These are phyloP conservation scores for Leptodactylus fallax DNA, from an alignment of 2,797 vertebrate genomes.

Conservation along the genomic window DNA sequence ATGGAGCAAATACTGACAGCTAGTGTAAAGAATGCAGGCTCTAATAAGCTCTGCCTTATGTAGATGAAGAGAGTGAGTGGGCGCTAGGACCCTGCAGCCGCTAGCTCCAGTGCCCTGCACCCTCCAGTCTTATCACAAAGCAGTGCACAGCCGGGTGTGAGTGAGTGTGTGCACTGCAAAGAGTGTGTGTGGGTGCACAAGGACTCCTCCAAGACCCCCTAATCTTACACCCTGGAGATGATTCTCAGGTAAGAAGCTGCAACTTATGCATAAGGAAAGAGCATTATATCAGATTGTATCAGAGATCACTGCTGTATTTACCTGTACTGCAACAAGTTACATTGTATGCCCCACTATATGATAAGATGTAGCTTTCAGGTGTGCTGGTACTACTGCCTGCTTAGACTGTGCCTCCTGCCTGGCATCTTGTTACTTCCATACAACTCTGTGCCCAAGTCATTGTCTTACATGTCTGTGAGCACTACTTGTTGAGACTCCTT, in stretches of 20 bases:
- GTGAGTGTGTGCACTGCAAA: conserved; percentile 41
- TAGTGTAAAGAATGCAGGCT: not conserved
- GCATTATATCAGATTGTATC: not conserved
- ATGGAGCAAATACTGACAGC: not conserved
- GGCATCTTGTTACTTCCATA: not conserved
- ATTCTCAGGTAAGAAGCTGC: conserved; percentile 54
- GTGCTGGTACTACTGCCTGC: not conserved
- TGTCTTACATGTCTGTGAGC: not conserved
- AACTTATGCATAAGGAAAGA: not conserved
- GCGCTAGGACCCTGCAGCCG: conserved; percentile 57
- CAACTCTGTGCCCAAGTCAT: not conserved
- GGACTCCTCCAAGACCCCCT: conserved; percentile 31
- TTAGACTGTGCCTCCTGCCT: not conserved
- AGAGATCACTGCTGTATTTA: not conserved
- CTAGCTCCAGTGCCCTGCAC: conserved; percentile 34
- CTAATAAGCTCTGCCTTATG: conserved; percentile 24
- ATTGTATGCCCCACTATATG: not conserved
- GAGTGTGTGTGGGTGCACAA: conserved; percentile 23
- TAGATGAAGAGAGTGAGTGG: conserved; percentile 16
- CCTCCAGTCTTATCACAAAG: conserved; percentile 63
- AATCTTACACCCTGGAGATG: conserved; percentile 10
- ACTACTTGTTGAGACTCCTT: not conserved
- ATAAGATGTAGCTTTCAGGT: not conserved
- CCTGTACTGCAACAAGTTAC: not conserved
- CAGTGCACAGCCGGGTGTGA: conserved; percentile 57